Evolutionary conservation across 2,888 invertebrate species (phyloP), one percentile per base, ranked within the genome.

Genomic region (Punctoribates punctum): DNA sequence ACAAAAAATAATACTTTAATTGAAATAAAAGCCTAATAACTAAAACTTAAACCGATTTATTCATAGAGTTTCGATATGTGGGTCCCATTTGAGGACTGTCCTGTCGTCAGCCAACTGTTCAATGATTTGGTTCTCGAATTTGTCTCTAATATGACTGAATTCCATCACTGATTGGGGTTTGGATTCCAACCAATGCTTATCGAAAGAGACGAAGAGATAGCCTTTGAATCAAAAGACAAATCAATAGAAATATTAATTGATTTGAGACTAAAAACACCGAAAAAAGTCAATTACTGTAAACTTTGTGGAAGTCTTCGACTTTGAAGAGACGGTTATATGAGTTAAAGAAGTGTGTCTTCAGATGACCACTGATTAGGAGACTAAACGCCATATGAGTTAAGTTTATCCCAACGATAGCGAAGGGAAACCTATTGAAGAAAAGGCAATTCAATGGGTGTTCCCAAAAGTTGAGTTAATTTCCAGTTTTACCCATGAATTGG

Each of bases 161-260:
- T 96, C 94, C 97, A 98, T 98, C 79, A 98, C 94, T 83, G 93
- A 92, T 80, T 88, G 88, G 0, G 98, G 97, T 82, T 94, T 93
- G 27, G 93, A 91, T 79, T 90, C 89, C 80, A 95, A 88, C 98
- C 98, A 98, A 85, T 93, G 91, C 81, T 91, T 90, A 85, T 96
- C 95, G 86, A 98, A 98, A 83, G 96, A 93, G 83, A 91, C 92
- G 84, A 96, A 94, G 74, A 97, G 86, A 83, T 93, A 94, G 84
- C 85, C 86, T 86, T 23, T 78, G 1, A 54, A n/a, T 46, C 78
- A 20, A 60, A 29, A 62, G 1, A 70, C 25, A 29, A 73, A 72
- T n/a, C 54, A 17, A 17, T 46, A 38, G 48, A 54, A 23, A 25
- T 25, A 73, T n/a, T 73, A 23, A 9, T 20, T 15, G 11, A 54